Conservation (phyloP, 2,113 vertebrate species). For the Microcebus ravelobensis region DNA sequence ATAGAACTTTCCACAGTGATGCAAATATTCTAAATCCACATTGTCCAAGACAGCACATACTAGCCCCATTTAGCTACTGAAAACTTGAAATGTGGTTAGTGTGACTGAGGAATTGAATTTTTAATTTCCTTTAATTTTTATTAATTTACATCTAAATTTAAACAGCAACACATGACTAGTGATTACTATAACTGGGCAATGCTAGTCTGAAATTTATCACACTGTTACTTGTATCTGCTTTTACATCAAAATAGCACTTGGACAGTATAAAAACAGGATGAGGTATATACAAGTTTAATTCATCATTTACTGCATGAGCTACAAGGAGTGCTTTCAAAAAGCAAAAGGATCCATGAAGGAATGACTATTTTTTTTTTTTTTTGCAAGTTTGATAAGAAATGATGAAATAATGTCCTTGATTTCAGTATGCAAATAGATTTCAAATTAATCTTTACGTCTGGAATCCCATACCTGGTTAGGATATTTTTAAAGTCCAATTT, state of each 20-base stretch:
- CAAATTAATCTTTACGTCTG: slow-evolving; percentile 69
- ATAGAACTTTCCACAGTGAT: neutral
- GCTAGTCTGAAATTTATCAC: neutral
- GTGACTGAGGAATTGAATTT: neutral
- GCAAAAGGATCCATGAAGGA: slow-evolving; percentile 44
- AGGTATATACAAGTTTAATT: slow-evolving; percentile 47
- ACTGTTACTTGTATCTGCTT: neutral
- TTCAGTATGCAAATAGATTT: slow-evolving; percentile 66
- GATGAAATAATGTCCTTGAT: slow-evolving; percentile 75
- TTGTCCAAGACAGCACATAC: neutral
- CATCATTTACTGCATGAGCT: slow-evolving; percentile 45
- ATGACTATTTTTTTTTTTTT: slow-evolving; percentile 66
- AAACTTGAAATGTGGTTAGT: neutral
- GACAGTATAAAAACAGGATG: neutral
- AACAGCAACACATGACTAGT: neutral
- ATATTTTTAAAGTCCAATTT: slow-evolving; percentile 35
- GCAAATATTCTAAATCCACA: neutral
- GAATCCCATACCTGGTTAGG: slow-evolving; percentile 42
- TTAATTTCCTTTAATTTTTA: neutral
- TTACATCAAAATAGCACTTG: neutral
- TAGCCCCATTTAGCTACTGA: neutral
- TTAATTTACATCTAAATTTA: neutral
- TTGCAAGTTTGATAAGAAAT: slow-evolving; percentile 77
- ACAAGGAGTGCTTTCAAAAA: slow-evolving; percentile 30
- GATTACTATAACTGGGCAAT: neutral